Conservation (phyloP, 2,888 invertebrate genomes). For the Lycophotia porphyrea region DNA sequence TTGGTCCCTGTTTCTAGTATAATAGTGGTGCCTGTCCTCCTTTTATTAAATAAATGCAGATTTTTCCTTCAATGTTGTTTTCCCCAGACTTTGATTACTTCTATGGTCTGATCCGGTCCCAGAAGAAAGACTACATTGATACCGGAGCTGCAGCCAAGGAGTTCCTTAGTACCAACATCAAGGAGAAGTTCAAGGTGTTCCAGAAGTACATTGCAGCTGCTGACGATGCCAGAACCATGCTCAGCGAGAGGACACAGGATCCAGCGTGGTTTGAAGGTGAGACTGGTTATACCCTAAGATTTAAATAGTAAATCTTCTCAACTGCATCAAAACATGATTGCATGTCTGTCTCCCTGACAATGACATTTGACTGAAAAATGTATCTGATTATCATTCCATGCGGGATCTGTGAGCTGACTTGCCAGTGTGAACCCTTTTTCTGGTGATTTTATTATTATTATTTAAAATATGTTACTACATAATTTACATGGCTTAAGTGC, state of each 20-base stretch:
- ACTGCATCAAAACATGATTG: not conserved
- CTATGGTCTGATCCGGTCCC: slow-evolving; percentile 92
- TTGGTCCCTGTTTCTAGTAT: too few relatives aligned
- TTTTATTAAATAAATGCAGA: too few relatives aligned
- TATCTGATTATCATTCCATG: not conserved
- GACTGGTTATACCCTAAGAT: not conserved
- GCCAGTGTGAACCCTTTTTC: not conserved
- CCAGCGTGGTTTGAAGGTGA: slow-evolving; percentile 95
- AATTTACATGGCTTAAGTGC: too few relatives aligned
- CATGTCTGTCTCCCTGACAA: not conserved
- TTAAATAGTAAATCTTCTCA: not conserved
- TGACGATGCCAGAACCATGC: slow-evolving; percentile 90
- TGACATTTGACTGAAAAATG: not conserved
- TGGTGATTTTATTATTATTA: not conserved
- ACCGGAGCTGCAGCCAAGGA: slow-evolving; percentile 93
- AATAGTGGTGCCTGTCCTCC: too few relatives aligned
- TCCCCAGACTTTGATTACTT: slow-evolving; percentile 92
- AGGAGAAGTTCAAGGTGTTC: slow-evolving; percentile 86
- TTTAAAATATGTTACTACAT: too few relatives aligned
- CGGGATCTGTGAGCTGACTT: not conserved
- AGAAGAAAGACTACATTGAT: slow-evolving; percentile 92
- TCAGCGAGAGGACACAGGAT: slow-evolving; percentile 92
- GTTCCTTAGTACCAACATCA: slow-evolving; percentile 93
- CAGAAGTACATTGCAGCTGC: slow-evolving; percentile 85
- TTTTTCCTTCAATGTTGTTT: too few relatives aligned